Conservation (phyloP, 2,797 vertebrate genomes). For the Xyrichtys novacula region DNA sequence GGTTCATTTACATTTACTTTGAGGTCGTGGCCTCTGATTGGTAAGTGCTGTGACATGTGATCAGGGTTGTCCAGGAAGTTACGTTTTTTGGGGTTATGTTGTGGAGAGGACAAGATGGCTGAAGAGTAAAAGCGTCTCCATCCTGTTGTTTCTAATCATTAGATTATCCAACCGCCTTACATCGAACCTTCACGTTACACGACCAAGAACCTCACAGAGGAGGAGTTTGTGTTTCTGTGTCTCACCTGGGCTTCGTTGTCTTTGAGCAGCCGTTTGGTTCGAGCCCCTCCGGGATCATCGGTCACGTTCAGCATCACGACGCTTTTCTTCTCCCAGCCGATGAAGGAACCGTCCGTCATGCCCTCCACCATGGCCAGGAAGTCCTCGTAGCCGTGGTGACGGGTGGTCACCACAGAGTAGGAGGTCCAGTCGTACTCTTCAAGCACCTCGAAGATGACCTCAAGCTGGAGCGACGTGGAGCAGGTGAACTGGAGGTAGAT, state of each 20-base stretch:
- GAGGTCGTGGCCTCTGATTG: too few species aligned
- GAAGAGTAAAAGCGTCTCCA: too few species aligned
- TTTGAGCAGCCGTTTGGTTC: conserved; percentile 88
- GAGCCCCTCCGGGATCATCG: conserved; percentile 86
- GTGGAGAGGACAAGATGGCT: too few species aligned
- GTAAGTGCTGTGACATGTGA: too few species aligned
- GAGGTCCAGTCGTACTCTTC: conserved; percentile 97
- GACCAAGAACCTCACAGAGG: too few species aligned
- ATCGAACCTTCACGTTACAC: too few species aligned
- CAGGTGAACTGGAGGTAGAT: conserved; percentile 95
- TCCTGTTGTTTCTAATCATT: too few species aligned
- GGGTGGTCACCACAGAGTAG: conserved; percentile 93
- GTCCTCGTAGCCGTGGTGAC: conserved; percentile 93
- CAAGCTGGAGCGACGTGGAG: conserved; percentile 93
- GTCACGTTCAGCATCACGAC: conserved; percentile 90
- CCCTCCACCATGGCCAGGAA: conserved; percentile 95
- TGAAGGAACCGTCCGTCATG: conserved; percentile 94
- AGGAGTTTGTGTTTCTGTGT: too few species aligned
- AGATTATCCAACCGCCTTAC: too few species aligned
- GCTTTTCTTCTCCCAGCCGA: conserved; percentile 95
- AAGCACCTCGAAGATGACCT: conserved; percentile 96
- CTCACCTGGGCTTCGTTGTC: conserved; percentile 91
- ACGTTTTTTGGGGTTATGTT: too few species aligned
- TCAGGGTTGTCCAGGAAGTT: too few species aligned
- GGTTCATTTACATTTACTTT: too few species aligned